phyloP scores from a whole-genome alignment of 2,797 vertebrate genomes.

The Serranus cabrilla region DNA sequence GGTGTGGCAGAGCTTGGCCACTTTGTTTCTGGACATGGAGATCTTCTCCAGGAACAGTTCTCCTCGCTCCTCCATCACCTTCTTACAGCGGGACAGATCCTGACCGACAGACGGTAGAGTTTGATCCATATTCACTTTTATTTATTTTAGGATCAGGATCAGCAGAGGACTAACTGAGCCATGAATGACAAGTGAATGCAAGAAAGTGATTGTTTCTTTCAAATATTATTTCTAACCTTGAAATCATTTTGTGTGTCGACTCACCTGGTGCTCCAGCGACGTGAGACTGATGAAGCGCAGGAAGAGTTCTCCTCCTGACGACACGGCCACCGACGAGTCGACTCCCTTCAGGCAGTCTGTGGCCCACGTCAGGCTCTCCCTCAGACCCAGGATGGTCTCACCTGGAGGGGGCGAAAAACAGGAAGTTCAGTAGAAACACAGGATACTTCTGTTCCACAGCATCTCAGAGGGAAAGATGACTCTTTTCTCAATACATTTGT shows the following conservation, averaged over 20 bases:
- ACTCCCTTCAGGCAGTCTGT: constrained; percentile 89
- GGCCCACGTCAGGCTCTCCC: constrained; percentile 92
- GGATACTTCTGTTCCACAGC: background rate
- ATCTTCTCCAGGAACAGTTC: constrained; percentile 94
- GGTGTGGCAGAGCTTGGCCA: constrained; percentile 95
- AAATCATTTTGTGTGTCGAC: background rate
- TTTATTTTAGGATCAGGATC: too few relatives aligned
- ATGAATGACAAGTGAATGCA: too few relatives aligned
- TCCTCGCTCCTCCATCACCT: constrained; percentile 97
- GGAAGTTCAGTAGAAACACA: background rate
- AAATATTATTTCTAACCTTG: too few relatives aligned
- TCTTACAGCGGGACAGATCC: constrained; percentile 96
- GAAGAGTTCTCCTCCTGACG: constrained; percentile 96
- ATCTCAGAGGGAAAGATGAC: too few relatives aligned
- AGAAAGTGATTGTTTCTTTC: too few relatives aligned
- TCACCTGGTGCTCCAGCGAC: constrained; percentile 92
- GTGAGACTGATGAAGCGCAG: constrained; percentile 98
- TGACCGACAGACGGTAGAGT: constrained; percentile 56
- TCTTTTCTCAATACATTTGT: too few relatives aligned
- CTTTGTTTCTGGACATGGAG: constrained; percentile 91
- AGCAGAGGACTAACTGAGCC: too few relatives aligned
- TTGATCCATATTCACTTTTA: too few relatives aligned
- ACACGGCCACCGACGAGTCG: constrained; percentile 97
- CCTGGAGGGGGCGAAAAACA: constrained; percentile 76
- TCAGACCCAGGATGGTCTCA: constrained; percentile 94